Evolutionary conservation across 2,888 invertebrate genomes (phyloP).

Genomic region (Acleris cristana): DNA sequence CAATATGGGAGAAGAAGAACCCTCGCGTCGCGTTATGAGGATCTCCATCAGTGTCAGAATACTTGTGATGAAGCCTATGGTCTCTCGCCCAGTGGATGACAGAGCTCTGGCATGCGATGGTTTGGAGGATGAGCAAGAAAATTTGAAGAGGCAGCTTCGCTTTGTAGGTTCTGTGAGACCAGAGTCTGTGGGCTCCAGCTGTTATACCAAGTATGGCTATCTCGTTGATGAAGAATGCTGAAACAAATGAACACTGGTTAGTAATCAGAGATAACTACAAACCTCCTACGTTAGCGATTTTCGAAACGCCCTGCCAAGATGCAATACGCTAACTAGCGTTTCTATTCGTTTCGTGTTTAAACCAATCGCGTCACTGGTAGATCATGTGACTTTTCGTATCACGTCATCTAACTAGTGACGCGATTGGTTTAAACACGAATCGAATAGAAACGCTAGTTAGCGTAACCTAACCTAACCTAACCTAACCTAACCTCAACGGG

Average conservation of each 20-base stretch:
- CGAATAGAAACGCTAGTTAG: too few species aligned
- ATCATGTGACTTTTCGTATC: too few species aligned
- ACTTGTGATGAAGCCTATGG: conserved; percentile 94
- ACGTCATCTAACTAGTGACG: too few species aligned
- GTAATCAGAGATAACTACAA: neutral
- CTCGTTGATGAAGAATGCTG: conserved; percentile 9
- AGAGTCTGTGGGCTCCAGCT: conserved; percentile 96
- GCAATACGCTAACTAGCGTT: too few species aligned
- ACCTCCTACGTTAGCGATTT: too few species aligned
- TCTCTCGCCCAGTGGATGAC: conserved; percentile 88
- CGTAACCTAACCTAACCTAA: too few species aligned
- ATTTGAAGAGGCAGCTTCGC: conserved; percentile 92
- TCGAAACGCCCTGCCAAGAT: too few species aligned
- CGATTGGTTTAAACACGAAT: too few species aligned
- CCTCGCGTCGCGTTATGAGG: conserved; percentile 95
- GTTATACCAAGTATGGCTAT: conserved; percentile 12
- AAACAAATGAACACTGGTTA: neutral
- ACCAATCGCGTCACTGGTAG: too few species aligned
- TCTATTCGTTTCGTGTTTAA: too few species aligned
- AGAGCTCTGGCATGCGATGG: conserved; percentile 73
- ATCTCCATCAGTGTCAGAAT: conserved; percentile 94
- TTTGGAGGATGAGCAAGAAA: conserved; percentile 86
- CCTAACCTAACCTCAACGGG: too few species aligned
- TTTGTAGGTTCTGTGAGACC: conserved; percentile 96
- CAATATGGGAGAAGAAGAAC: conserved; percentile 97